Conservation (phyloP, 2,113 vertebrate genomes). For the Pelmatolapia mariae region DNA sequence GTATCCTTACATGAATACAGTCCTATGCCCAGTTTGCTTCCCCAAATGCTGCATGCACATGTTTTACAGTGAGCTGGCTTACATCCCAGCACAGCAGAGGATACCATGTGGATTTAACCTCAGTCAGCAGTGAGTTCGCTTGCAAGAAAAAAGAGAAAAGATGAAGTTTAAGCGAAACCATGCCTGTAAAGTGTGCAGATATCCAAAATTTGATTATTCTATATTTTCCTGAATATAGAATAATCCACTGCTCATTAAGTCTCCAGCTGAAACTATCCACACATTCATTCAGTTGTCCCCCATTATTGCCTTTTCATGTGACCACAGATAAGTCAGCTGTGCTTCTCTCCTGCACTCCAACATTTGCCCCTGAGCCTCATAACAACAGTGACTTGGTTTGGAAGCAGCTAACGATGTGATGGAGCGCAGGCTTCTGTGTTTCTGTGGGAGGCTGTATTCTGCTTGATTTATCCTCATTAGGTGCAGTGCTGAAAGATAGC, state of each 20-base stretch:
- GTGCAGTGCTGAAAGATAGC: not conserved
- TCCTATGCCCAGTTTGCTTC: not conserved
- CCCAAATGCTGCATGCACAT: not conserved
- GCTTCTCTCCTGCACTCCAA: not conserved
- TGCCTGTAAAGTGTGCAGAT: not conserved
- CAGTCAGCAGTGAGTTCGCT: not conserved
- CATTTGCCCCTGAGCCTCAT: not conserved
- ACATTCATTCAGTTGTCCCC: not conserved
- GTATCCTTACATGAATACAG: not conserved
- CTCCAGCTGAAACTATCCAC: not conserved
- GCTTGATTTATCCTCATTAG: conserved; percentile 18
- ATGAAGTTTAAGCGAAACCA: not conserved
- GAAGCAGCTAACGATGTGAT: not conserved
- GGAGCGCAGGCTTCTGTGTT: not conserved
- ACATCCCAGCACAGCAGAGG: not conserved
- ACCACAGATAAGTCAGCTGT: not conserved
- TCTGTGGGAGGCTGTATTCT: not conserved
- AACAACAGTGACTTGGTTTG: not conserved
- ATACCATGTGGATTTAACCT: not conserved
- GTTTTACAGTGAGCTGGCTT: not conserved
- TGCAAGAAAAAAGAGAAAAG: not conserved
- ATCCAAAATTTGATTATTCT: not conserved
- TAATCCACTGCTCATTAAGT: not conserved
- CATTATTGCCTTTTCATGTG: not conserved
- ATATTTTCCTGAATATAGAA: not conserved